Evolutionary conservation across 1,140 invertebrate species (phyloP).

Genomic region (Drosophila hydei): DNA sequence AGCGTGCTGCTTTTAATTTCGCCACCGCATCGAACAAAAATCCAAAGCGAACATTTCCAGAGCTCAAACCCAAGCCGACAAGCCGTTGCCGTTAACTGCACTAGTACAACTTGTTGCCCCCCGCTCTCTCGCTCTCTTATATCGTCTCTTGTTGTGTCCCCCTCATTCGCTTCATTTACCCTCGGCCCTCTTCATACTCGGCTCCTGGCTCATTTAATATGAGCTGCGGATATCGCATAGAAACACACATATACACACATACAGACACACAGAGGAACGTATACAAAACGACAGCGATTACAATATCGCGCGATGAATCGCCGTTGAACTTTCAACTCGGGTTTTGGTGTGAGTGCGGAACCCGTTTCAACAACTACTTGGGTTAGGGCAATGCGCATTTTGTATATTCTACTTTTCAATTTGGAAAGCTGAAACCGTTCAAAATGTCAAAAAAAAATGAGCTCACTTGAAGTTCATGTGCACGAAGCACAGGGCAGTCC

Average conservation of each 20-base stretch:
- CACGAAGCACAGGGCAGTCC: slow-evolving; percentile 29
- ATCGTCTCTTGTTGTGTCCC: neutral
- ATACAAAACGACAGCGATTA: slow-evolving; percentile 53
- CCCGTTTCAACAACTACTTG: slow-evolving; percentile 49
- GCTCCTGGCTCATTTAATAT: slow-evolving; percentile 53
- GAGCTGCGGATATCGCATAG: slow-evolving; percentile 44
- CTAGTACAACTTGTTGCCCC: slow-evolving; percentile 17
- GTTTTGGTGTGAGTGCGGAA: slow-evolving; percentile 40
- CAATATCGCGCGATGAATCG: slow-evolving; percentile 76
- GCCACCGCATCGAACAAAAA: slow-evolving; percentile 68
- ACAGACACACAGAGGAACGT: slow-evolving; percentile 8
- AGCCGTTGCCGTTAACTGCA: slow-evolving; percentile 34
- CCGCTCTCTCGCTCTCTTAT: neutral
- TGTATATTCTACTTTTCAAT: slow-evolving; percentile 74
- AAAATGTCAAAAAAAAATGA: slow-evolving; percentile 76
- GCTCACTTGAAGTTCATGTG: slow-evolving; percentile 78
- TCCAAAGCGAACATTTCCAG: slow-evolving; percentile 51
- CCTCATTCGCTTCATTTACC: slow-evolving; percentile 1
- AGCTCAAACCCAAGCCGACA: slow-evolving; percentile 55
- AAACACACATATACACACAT: slow-evolving; percentile 20
- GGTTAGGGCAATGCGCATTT: neutral
- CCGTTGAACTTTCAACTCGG: slow-evolving; percentile 74
- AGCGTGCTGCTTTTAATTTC: slow-evolving; percentile 71
- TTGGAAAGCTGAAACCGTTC: slow-evolving; percentile 76
- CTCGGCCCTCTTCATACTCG: too few relatives aligned